phyloP scores from a whole-genome alignment of 2,797 vertebrate genomes.

The Apodemus agrarius region DNA sequence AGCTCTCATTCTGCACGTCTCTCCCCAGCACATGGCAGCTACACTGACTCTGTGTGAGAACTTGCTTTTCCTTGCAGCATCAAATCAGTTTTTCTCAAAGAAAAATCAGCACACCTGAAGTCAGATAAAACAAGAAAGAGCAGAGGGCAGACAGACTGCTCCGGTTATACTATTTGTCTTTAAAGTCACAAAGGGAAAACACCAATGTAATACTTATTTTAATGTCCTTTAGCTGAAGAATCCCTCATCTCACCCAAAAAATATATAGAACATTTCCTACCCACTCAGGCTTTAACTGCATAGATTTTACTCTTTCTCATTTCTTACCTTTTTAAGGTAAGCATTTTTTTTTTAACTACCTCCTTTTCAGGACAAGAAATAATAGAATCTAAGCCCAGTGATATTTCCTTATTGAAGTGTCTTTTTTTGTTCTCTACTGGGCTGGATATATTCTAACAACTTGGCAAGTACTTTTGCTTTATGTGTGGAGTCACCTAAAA shows the following conservation, averaged over 20 bases:
- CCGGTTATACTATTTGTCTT: neutral
- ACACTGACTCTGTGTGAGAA: neutral
- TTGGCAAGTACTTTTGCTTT: slow-evolving; percentile 24
- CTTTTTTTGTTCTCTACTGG: neutral
- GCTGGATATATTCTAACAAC: neutral
- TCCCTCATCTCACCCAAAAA: neutral
- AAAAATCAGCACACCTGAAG: neutral
- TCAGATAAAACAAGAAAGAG: slow-evolving; percentile 10
- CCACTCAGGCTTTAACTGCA: neutral
- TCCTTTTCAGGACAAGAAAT: neutral
- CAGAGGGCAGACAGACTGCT: neutral
- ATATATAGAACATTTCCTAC: neutral
- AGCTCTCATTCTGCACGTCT: neutral
- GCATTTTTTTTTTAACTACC: neutral
- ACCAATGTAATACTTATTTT: neutral
- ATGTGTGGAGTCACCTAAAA: slow-evolving; percentile 39
- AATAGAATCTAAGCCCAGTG: neutral
- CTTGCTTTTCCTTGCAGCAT: neutral
- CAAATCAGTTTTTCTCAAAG: neutral
- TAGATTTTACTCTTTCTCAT: neutral
- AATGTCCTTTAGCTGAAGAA: neutral
- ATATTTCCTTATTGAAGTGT: neutral
- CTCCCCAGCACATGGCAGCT: neutral
- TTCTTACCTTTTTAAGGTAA: slow-evolving; percentile 4
- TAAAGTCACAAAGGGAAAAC: neutral